These are phyloP conservation scores for Lates japonicus DNA, from an alignment of 2,797 vertebrate species.

Conservation along the genomic window DNA sequence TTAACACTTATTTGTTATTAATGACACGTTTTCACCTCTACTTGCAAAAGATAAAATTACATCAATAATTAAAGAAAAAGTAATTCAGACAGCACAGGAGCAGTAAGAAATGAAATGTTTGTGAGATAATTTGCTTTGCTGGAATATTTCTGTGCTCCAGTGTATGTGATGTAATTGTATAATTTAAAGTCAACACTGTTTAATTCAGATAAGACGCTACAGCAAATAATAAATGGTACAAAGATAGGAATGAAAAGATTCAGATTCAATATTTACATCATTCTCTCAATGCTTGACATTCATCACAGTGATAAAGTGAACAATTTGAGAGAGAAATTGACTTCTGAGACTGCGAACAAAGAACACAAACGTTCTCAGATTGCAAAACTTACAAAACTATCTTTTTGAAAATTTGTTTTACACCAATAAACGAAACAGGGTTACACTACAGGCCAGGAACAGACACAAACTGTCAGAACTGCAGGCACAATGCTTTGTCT, in stretches of 20 bases:
- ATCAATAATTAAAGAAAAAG: constrained; percentile 20
- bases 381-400: not conserved
- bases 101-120: not conserved
- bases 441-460: not conserved
- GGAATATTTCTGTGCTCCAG: not conserved
- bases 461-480: not conserved
- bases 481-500: constrained; percentile 9
- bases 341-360: not conserved
- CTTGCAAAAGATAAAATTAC: not conserved
- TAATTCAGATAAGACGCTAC: not conserved
- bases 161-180: not conserved
- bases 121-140: not conserved
- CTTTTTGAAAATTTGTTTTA: constrained; percentile 7
- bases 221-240: not conserved
- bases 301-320: not conserved
- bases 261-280: constrained; percentile 3
- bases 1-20: constrained; percentile 19
- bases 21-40: constrained; percentile 1
- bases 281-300: not conserved
- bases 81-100: not conserved
- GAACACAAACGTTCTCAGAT: not conserved
- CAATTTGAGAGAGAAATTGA: not conserved
- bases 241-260: not conserved
- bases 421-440: not conserved
- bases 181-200: not conserved